These are phyloP conservation scores for Anas bernieri DNA, from an alignment of 2,797 vertebrate genomes.

Conservation along the genomic window DNA sequence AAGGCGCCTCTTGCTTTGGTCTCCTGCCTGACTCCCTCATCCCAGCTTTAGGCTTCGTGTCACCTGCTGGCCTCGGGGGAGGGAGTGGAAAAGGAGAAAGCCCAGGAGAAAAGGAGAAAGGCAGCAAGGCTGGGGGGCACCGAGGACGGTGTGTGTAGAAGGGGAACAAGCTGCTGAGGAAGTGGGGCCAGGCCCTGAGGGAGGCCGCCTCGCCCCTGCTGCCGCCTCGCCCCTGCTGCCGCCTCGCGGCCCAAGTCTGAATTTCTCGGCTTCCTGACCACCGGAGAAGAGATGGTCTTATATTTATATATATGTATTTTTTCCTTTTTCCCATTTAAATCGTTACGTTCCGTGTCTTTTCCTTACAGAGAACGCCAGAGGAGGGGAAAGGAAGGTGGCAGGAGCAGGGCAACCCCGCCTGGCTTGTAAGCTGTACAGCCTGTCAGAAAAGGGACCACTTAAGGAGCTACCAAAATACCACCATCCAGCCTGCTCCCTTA, in stretches of 20 bases:
- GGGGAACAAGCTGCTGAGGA: fast-evolving
- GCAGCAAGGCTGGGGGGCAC: no score
- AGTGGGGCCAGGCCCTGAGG: fast-evolving
- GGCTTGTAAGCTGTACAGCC: no score
- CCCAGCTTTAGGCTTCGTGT: fast-evolving
- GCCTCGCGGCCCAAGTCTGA: no score
- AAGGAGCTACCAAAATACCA: not conserved
- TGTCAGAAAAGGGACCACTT: not conserved
- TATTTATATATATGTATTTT: no score
- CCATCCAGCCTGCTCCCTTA: not conserved
- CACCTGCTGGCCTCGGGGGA: not conserved
- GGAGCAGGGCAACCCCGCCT: not conserved
- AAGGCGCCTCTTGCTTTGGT: no score
- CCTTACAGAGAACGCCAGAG: not conserved
- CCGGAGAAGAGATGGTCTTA: no score
- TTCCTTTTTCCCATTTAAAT: no score
- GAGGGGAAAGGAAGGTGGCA: not conserved
- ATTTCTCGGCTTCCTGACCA: no score
- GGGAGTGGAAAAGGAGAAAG: no score
- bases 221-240: not conserved
- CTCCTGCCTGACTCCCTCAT: not conserved
- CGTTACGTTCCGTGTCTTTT: fast-evolving
- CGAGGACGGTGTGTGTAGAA: fast-evolving
- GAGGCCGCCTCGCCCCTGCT: not conserved
- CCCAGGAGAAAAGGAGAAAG: no score